Percentiles rank a stretch among this genome's conserved stretches.
Evolutionary conservation across 2,888 invertebrate species (phyloP).

Genomic region (Pachliopta kotzebuea): DNA sequence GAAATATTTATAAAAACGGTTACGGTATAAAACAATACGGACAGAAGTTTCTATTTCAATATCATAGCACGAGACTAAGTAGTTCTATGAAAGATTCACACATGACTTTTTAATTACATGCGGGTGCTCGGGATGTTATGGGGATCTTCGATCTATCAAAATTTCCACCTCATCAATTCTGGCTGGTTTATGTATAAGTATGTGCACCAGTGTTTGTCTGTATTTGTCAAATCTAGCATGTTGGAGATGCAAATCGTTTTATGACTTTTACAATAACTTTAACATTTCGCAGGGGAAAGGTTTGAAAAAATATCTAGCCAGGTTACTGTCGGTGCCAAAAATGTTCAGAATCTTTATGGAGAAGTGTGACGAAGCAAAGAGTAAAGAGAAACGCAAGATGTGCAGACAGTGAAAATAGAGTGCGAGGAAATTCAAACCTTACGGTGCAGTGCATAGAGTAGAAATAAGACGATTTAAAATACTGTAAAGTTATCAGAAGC

Average conservation of each 20-base stretch:
- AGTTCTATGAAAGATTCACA: conserved; percentile 34
- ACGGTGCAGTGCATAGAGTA: conserved; percentile 75
- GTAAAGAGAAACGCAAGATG: conserved; percentile 61
- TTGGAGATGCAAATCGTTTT: conserved; percentile 41
- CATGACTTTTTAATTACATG: conserved; percentile 49
- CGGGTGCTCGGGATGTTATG: conserved; percentile 58
- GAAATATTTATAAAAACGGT: conserved; percentile 11
- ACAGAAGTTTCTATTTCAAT: conserved; percentile 19
- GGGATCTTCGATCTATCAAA: conserved; percentile 43
- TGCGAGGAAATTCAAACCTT: conserved; percentile 73
- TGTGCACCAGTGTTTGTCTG: conserved; percentile 69
- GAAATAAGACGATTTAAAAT: conserved; percentile 56
- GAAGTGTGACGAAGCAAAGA: conserved; percentile 58
- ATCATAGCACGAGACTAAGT: conserved; percentile 22
- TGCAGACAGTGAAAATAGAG: conserved; percentile 54
- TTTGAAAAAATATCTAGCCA: conserved; percentile 49
- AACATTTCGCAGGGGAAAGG: conserved; percentile 44
- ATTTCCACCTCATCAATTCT: conserved; percentile 53
- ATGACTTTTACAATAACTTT: conserved; percentile 38
- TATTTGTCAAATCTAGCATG: conserved; percentile 50
- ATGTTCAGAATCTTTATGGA: conserved; percentile 51
- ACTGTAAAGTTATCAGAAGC: conserved; percentile 44
- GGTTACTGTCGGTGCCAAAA: conserved; percentile 60
- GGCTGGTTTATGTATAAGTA: conserved; percentile 80
- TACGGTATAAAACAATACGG: conserved; percentile 16